Conservation (phyloP, 2,888 invertebrate species). For the Philopedon plagiatum region DNA sequence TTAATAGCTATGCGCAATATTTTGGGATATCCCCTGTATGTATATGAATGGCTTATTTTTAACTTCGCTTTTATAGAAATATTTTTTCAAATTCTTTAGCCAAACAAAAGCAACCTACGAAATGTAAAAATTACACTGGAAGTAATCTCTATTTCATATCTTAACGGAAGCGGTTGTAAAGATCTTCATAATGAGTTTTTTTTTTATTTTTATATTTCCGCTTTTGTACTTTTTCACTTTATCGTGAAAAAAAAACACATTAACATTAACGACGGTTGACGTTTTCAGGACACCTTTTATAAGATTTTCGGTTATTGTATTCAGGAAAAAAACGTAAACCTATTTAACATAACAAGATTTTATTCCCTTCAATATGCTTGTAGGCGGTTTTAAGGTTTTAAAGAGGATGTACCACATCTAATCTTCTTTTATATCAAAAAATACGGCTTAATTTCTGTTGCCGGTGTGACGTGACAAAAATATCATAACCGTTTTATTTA, state of each 20-base stretch:
- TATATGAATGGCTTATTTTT: no score
- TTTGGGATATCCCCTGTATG: no score
- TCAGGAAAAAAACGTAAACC: constrained; percentile 6
- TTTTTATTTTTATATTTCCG: constrained; percentile 4
- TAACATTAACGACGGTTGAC: constrained; percentile 14
- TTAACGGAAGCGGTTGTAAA: not conserved
- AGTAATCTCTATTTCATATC: not conserved
- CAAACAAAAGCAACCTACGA: no score
- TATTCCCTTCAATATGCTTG: not conserved
- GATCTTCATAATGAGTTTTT: not conserved
- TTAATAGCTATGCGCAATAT: no score
- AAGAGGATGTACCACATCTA: not conserved
- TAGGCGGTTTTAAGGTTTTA: not conserved
- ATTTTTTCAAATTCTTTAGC: no score
- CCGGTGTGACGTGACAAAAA: no score
- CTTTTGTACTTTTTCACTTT: constrained; percentile 1
- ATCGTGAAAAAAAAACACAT: not conserved
- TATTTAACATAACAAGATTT: constrained; percentile 3
- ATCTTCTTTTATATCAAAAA: not conserved
- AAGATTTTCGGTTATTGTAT: constrained; percentile 9
- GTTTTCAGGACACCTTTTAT: constrained; percentile 6
- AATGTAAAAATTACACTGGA: not conserved
- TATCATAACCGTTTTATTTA: no score
- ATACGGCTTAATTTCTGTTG: not conserved
- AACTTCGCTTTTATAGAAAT: no score